Evolutionary conservation across 2,797 vertebrate species (phyloP), one percentile per base, ranked within the genome.

Genomic region (Gallirallus australis): DNA sequence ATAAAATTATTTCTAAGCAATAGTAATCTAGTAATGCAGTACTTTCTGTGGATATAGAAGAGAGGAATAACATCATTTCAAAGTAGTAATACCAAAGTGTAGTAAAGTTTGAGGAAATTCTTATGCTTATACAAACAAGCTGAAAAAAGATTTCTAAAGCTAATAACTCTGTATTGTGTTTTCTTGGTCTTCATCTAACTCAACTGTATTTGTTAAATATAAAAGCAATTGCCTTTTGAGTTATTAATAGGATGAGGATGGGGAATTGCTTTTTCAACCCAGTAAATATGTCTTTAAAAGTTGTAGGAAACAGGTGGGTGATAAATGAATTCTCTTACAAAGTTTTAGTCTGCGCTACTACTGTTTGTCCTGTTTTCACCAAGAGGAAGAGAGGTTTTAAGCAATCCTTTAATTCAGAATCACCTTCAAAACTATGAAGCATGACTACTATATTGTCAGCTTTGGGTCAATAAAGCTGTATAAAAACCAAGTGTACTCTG

Each of bases 401-500:
- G 50, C 48, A 84, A 90, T 48, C 11, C 12, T 84, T 84, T 63
- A 82, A 72, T 82, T 93, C 48, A 54, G n/a, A 20, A 37, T 86
- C 12, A 10, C 68, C 47, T 94, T 68, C 89, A 68, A 86, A 91
- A 60, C 69, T 91, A 27, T 35, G 72, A 85, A 84, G 31, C 18
- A 12, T 77, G 73, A 57, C 73, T 86, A 23, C 52, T 63, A 28
- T 52, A 54, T 64, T 45, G 42, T 77, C 27, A 78, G 35, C 33
- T 86, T 45, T 45, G 42, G 42, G 42, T 45, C 42, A 45, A 45
- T 45, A 45, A 45, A 45, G 42, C 18, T 45, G 42, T 45, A 19
- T 94, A 85, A 96, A 93, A 86, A 33, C 35, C 23, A 48, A 84
- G 68, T 77, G 78, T 77, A 73, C 61, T 82, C 40, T 89, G 13